Conservation (phyloP, 2,113 vertebrate species). For the Onychostoma macrolepis region DNA sequence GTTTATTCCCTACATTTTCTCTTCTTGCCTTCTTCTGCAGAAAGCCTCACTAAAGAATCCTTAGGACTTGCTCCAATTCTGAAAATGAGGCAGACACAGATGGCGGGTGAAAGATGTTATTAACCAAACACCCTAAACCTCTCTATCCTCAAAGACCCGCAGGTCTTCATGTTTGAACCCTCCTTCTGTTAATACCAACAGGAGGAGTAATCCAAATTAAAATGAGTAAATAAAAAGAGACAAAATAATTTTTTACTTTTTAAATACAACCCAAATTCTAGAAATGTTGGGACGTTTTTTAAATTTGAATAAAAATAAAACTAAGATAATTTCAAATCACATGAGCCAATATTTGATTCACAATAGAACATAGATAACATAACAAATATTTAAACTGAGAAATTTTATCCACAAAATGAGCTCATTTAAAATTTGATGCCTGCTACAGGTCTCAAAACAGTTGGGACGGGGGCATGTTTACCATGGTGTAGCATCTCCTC, state of each 20-base stretch:
- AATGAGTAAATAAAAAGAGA: neutral
- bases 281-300: too few species aligned
- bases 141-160: constrained; percentile 30
- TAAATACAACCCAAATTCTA: too few species aligned
- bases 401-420: too few species aligned
- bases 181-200: constrained; percentile 11
- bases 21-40: neutral
- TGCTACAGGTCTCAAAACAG: too few species aligned
- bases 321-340: too few species aligned
- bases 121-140: constrained; percentile 27
- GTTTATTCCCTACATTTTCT: neutral
- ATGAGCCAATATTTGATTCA: too few species aligned
- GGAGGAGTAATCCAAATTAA: neutral
- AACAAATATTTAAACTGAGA: too few species aligned
- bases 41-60: constrained; percentile 13
- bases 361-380: too few species aligned
- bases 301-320: too few species aligned
- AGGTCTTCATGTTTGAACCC: constrained; percentile 14
- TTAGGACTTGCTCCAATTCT: constrained; percentile 38
- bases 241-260: neutral
- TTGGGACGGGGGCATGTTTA: too few species aligned
- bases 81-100: constrained; percentile 29
- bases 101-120: constrained; percentile 47
- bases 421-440: too few species aligned
- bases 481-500: too few species aligned